Base-by-base conservation (phyloP, 2,797 vertebrate species). In the Tragelaphus oryx region DNA sequence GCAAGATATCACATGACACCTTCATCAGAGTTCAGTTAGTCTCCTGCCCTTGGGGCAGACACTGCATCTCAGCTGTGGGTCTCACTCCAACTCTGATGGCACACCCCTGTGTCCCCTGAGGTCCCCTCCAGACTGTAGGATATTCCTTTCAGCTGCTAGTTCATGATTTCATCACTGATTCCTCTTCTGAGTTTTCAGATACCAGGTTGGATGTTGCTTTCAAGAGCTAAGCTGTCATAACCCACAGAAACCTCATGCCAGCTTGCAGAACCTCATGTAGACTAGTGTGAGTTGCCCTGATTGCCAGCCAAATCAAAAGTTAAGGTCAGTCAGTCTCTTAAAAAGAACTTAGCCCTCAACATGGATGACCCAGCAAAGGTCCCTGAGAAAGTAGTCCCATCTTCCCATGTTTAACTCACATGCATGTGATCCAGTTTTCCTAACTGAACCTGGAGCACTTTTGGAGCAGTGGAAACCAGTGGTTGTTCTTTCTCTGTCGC, bases 61-160 rank as follows among this genome's bases (percentile, higher is more conserved):
- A 1, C 28, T 44, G 6, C 24, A 1, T 55, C 46, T 74, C 80
- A 17, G 60, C 71, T 4, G 5, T 11, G 1, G 8, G 44, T 7
- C 10, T 60, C 33, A 1, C 1, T 33, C 33, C 11, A 8, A 48
- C 54, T 5, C 65, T 24, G 7, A 46, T 37, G 54, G 74, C 37
- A 46, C 22, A 1, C 6, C 10, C 14, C 0, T 0, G 0, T 14
- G 17, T n/a, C 48, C 46, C 7, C 37, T 24, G 13, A 44, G 28
- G 30, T 89, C 74, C 28, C 55, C 59, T 74, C 16, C 22, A 18
- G 8, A 3, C 71, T 33, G 52, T 5, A 13, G 48, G 12, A 22
- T 18, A 3, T 26, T 86, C 17, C 9, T 57, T 54, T 84, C 71
- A 46, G 20, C 13, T 57, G 4, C 74, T 71, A 17, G 44, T 50